Conservation (phyloP, 2,888 invertebrate species). For the Onchidella celtica region DNA sequence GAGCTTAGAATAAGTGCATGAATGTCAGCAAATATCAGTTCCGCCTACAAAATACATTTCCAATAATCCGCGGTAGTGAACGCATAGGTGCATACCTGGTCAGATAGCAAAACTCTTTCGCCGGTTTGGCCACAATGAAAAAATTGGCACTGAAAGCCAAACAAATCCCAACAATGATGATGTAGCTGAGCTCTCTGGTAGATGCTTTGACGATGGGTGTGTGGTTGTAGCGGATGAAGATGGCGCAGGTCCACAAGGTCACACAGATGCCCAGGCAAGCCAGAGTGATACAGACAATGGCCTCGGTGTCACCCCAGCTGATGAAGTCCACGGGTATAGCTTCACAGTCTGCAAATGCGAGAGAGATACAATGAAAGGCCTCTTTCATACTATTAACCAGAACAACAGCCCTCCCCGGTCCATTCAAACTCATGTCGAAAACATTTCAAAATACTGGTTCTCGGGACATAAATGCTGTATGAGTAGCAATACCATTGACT, state of each 20-base stretch:
- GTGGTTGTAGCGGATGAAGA: conserved; percentile 92
- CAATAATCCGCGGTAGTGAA: no score
- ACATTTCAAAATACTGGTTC: no score
- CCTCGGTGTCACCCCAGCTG: conserved; percentile 84
- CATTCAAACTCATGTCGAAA: no score
- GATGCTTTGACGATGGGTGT: conserved; percentile 91
- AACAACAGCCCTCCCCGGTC: no score
- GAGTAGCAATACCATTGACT: no score
- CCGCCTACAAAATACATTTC: no score
- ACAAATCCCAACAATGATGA: conserved; percentile 85
- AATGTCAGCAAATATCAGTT: no score
- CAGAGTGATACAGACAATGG: conserved; percentile 85
- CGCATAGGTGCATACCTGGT: no score
- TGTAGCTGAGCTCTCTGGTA: conserved; percentile 87
- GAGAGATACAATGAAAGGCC: no score
- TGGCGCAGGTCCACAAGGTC: conserved; percentile 88
- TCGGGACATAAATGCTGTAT: no score
- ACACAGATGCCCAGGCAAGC: conserved; percentile 92
- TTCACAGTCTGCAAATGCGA: conserved; percentile 83
- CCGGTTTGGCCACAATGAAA: conserved; percentile 89
- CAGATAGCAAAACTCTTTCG: conserved; percentile 90
- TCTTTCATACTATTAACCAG: no score
- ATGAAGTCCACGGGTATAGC: conserved; percentile 84
- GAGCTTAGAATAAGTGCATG: no score
- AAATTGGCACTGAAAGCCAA: conserved; percentile 86